phyloP scores from a whole-genome alignment of 2,888 invertebrate genomes.

The Polietes domitor region DNA sequence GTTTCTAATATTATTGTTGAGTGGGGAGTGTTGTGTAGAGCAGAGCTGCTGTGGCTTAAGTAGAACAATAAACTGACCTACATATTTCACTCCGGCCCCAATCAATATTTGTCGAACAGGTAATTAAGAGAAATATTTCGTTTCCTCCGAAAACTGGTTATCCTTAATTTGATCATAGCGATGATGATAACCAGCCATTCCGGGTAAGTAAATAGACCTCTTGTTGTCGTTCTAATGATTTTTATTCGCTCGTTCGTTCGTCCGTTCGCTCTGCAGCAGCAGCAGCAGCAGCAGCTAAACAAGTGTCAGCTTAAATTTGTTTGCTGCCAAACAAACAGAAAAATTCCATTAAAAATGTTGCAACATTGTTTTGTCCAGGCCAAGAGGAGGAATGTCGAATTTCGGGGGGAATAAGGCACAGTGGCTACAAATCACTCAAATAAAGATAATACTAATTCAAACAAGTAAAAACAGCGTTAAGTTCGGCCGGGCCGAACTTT shows the following conservation, averaged over 20 bases:
- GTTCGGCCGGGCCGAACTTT: too few species aligned
- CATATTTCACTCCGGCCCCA: constrained; percentile 2
- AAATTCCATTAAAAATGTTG: constrained; percentile 45
- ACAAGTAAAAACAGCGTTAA: too few species aligned
- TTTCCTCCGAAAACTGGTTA: neutral
- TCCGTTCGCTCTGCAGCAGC: neutral
- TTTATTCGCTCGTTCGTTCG: too few species aligned
- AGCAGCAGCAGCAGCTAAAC: too few species aligned
- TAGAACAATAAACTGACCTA: constrained; percentile 33
- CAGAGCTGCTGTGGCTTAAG: neutral
- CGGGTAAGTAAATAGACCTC: constrained; percentile 30
- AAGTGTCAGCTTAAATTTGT: constrained; percentile 51
- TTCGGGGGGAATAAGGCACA: neutral
- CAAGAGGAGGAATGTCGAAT: neutral
- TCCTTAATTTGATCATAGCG: constrained; percentile 20
- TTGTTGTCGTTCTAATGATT: constrained; percentile 18
- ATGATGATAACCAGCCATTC: neutral
- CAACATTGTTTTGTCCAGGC: constrained; percentile 12
- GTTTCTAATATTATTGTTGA: constrained; percentile 10
- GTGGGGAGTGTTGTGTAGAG: neutral
- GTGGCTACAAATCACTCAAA: neutral
- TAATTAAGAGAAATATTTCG: constrained; percentile 38
- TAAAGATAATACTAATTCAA: too few species aligned
- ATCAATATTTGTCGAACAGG: constrained; percentile 34
- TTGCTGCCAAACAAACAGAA: constrained; percentile 35